Evolutionary conservation across 2,888 invertebrate genomes (phyloP).

Genomic region (Hemithea aestivaria): DNA sequence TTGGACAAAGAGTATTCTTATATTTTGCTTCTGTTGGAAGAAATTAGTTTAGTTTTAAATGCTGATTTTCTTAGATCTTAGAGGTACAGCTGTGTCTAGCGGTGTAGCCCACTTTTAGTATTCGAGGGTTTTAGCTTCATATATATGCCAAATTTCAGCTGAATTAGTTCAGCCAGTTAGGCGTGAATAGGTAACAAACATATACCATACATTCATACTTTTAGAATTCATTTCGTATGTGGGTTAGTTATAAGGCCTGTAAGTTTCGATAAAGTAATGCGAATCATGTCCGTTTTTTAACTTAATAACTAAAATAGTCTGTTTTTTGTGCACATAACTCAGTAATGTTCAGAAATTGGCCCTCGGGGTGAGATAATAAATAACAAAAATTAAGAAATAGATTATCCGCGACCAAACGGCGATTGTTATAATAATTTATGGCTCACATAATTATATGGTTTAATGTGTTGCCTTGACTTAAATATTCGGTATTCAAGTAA

Average conservation of each 20-base stretch:
- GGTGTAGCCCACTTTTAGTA: too few species aligned
- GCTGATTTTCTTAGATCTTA: too few species aligned
- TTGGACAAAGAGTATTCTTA: too few species aligned
- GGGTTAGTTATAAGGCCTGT: background rate
- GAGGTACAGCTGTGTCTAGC: too few species aligned
- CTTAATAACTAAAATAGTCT: constrained; percentile 18
- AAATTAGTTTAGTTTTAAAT: too few species aligned
- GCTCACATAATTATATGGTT: constrained; percentile 30
- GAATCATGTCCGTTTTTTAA: constrained; percentile 5
- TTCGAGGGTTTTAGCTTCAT: too few species aligned
- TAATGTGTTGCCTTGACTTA: constrained; percentile 29
- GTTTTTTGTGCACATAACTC: constrained; percentile 40
- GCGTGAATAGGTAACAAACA: too few species aligned
- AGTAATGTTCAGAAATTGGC: constrained; percentile 36
- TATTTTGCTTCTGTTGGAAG: too few species aligned
- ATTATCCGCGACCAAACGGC: constrained; percentile 26
- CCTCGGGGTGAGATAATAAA: constrained; percentile 38
- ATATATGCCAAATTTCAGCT: too few species aligned
- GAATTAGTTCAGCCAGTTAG: too few species aligned
- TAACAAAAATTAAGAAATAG: constrained; percentile 42
- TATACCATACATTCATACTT: too few species aligned
- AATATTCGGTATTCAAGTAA: constrained; percentile 32
- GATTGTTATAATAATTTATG: constrained; percentile 44
- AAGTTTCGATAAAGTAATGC: background rate
- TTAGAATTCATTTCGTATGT: too few species aligned